Evolutionary conservation across 1,140 invertebrate species (phyloP).

Genomic region (Cotesia glomerata): DNA sequence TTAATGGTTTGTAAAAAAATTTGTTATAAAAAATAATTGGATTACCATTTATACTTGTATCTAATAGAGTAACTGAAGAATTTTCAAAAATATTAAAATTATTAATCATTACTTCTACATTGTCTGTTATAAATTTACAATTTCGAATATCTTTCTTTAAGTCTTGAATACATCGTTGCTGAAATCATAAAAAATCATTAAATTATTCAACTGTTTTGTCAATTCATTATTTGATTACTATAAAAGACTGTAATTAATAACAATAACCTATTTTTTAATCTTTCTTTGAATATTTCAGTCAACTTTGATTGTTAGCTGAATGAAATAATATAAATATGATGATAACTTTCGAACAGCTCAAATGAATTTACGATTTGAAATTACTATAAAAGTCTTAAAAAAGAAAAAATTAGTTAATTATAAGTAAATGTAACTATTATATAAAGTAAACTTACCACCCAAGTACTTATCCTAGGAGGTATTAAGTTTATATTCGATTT

Average conservation of each 20-base stretch:
- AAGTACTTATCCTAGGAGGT: too few species aligned
- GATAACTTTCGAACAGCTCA: too few species aligned
- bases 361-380: too few species aligned
- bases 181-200: neutral
- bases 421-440: too few species aligned
- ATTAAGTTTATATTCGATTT: too few species aligned
- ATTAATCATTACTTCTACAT: neutral
- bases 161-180: conserved; percentile 17
- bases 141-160: neutral
- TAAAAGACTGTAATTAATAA: neutral
- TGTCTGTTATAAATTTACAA: neutral
- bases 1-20: neutral
- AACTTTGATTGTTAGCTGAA: too few species aligned
- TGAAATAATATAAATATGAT: too few species aligned
- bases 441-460: too few species aligned
- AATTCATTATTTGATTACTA: neutral
- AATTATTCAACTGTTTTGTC: neutral
- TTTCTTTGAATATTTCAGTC: too few species aligned
- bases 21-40: neutral
- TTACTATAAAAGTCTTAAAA: too few species aligned
- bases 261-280: too few species aligned
- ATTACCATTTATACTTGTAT: conserved; percentile 2
- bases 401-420: too few species aligned
- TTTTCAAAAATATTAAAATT: neutral
- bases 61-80: neutral